These are phyloP conservation scores for Belgica antarctica DNA, from an alignment of 2,888 invertebrate species.

Conservation along the genomic window DNA sequence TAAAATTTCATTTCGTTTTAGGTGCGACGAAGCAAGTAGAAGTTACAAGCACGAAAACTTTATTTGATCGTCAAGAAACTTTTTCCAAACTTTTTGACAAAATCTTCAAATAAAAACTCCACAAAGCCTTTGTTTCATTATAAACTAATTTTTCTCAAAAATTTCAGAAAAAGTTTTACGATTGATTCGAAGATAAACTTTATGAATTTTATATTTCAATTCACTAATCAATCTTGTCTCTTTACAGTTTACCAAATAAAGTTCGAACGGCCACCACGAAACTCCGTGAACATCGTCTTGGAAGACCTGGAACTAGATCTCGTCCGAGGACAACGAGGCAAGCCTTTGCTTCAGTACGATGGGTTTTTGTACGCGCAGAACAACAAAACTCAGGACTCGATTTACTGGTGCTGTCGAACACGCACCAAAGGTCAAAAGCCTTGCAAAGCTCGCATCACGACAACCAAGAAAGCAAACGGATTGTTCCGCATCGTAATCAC, in stretches of 20 bases:
- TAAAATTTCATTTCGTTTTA: too few relatives aligned
- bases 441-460: slow-evolving; percentile 50
- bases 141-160: neutral
- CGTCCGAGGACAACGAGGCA: slow-evolving; percentile 53
- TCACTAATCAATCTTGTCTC: neutral
- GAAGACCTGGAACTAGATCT: slow-evolving; percentile 49
- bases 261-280: neutral
- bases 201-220: neutral
- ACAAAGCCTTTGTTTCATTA: too few relatives aligned
- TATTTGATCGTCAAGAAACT: too few relatives aligned
- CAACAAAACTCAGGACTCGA: slow-evolving; percentile 50
- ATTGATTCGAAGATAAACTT: neutral
- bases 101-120: too few relatives aligned
- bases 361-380: slow-evolving; percentile 54
- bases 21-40: too few relatives aligned
- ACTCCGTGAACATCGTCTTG: slow-evolving; percentile 36
- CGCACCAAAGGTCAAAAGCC: slow-evolving; percentile 47
- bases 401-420: slow-evolving; percentile 54
- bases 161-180: neutral
- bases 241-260: slow-evolving; percentile 1
- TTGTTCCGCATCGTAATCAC: slow-evolving; percentile 51
- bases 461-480: slow-evolving; percentile 47
- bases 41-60: too few relatives aligned
- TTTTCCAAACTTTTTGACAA: too few relatives aligned
- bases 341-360: slow-evolving; percentile 50